A percentile compares a stretch with the other conserved stretches of the same genome.
These are phyloP conservation scores for Fragum fragum DNA, from an alignment of 2,888 invertebrate species.

Conservation along the genomic window DNA sequence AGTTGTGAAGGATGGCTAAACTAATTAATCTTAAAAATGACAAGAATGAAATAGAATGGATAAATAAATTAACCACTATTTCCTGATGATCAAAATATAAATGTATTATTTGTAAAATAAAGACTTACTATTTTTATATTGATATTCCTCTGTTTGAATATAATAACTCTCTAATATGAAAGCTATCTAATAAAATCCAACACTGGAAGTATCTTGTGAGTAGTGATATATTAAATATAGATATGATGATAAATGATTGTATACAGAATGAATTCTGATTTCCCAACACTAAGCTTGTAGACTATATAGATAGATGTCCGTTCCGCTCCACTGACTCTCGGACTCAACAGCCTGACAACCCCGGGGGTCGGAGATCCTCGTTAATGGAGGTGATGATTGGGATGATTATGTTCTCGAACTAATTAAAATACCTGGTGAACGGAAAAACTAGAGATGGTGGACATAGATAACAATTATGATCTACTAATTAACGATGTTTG, in stretches of 20 bases:
- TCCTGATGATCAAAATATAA: too few relatives aligned
- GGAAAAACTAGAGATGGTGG: constrained; percentile 12
- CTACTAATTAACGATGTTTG: constrained; percentile 7
- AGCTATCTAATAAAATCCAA: not conserved
- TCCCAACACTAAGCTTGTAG: not conserved
- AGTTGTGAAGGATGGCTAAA: too few relatives aligned
- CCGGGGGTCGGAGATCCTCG: not conserved
- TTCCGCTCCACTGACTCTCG: constrained; percentile 36
- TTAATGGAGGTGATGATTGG: constrained; percentile 20
- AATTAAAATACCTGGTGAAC: constrained; percentile 14
- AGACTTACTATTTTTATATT: too few relatives aligned
- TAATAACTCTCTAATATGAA: too few relatives aligned
- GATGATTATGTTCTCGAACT: constrained; percentile 40
- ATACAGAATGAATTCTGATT: constrained; percentile 21
- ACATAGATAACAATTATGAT: constrained; percentile 34
- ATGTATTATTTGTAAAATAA: too few relatives aligned
- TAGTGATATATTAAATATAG: not conserved
- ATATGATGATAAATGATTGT: constrained; percentile 14
- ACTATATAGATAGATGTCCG: constrained; percentile 36
- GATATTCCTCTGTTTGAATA: too few relatives aligned
- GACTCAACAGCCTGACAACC: constrained; percentile 27
- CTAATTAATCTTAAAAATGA: too few relatives aligned
- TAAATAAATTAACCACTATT: too few relatives aligned
- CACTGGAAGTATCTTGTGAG: not conserved
- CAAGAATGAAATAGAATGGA: too few relatives aligned